Conservation (phyloP, 2,888 invertebrate species). For the Pogonocherus hispidulus region DNA sequence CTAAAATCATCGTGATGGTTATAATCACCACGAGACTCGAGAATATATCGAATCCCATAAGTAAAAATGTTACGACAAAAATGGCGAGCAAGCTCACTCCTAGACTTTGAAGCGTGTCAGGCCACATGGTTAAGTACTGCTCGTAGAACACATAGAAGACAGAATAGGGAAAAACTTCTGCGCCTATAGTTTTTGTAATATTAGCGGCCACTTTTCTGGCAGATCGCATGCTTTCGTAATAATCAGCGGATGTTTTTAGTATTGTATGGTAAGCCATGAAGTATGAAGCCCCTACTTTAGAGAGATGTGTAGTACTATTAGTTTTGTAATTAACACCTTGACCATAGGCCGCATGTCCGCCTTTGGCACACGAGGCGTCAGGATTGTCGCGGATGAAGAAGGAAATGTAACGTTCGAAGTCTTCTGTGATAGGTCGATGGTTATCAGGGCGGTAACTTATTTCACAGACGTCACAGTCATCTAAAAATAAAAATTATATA, state of each 20-base stretch:
- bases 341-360: slow-evolving; percentile 87
- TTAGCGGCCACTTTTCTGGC: slow-evolving; percentile 77
- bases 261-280: slow-evolving; percentile 97
- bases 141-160: slow-evolving; percentile 99
- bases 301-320: slow-evolving; percentile 64
- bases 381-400: slow-evolving; percentile 91
- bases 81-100: slow-evolving; percentile 92
- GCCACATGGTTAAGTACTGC: slow-evolving; percentile 97
- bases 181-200: slow-evolving; percentile 81
- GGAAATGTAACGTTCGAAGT: slow-evolving; percentile 82
- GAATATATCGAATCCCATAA: slow-evolving; percentile 95
- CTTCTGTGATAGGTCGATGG: slow-evolving; percentile 74
- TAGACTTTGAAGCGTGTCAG: slow-evolving; percentile 89
- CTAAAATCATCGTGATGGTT: slow-evolving; percentile 94
- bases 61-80: slow-evolving; percentile 90
- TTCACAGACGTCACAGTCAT: slow-evolving; percentile 70
- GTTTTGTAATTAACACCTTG: slow-evolving; percentile 78
- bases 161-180: slow-evolving; percentile 90
- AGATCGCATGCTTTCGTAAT: slow-evolving; percentile 87
- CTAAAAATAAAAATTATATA: neutral
- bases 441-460: slow-evolving; percentile 69
- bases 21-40: slow-evolving; percentile 90
- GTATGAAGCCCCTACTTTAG: slow-evolving; percentile 82
- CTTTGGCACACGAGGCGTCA: slow-evolving; percentile 80
- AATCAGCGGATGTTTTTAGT: slow-evolving; percentile 90